Conservation (phyloP, 1,140 invertebrate species). For the Hycleus phaleratus region DNA sequence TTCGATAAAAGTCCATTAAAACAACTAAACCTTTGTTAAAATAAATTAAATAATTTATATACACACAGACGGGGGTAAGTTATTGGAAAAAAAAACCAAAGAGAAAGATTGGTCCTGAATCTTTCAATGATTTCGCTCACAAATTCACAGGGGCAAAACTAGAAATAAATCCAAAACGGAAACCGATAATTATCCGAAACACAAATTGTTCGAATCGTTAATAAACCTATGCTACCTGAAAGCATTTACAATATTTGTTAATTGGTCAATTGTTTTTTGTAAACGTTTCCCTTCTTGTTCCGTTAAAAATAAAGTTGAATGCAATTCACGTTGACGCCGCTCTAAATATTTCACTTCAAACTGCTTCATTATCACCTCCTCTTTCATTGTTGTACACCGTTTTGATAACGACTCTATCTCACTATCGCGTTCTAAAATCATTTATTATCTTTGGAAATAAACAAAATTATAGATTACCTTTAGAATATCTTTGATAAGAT, state of each 20-base stretch:
- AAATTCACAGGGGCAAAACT: neutral
- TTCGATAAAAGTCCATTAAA: no score
- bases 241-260: slow-evolving; percentile 29
- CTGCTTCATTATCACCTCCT: slow-evolving; percentile 21
- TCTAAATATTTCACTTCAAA: slow-evolving; percentile 22
- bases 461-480: slow-evolving; percentile 21
- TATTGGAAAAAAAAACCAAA: neutral
- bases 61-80: neutral
- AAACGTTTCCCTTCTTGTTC: slow-evolving; percentile 26
- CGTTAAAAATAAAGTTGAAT: slow-evolving; percentile 21
- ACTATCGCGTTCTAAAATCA: slow-evolving; percentile 18
- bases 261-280: slow-evolving; percentile 27
- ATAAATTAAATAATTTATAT: neutral
- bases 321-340: slow-evolving; percentile 24
- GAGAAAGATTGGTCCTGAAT: neutral
- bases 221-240: slow-evolving; percentile 29
- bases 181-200: slow-evolving; percentile 2
- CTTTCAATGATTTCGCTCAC: neutral
- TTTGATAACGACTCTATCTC: slow-evolving; percentile 24
- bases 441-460: neutral
- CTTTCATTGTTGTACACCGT: slow-evolving; percentile 17
- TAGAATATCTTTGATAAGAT: slow-evolving; percentile 27
- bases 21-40: neutral
- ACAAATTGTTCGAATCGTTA: slow-evolving; percentile 6
- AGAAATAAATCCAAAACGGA: neutral